Evolutionary conservation across 2,797 vertebrate genomes (phyloP).

Genomic region (Gallinago solitaria): DNA sequence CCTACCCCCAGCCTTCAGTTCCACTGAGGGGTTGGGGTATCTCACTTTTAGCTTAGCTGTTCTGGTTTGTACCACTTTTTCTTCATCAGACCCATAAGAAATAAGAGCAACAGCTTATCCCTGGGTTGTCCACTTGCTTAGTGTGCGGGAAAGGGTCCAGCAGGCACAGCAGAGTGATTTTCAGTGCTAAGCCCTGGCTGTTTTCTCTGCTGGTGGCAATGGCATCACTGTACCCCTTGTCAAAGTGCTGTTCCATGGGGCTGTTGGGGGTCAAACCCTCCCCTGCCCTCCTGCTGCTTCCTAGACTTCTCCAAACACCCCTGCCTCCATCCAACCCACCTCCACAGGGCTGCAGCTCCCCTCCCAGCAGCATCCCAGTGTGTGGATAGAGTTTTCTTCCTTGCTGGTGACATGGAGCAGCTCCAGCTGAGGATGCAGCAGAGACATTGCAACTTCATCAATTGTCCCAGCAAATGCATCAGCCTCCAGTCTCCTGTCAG

Average conservation of each 20-base stretch:
- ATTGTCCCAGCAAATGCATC: background rate
- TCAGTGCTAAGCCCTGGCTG: background rate
- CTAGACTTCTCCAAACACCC: background rate
- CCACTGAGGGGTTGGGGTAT: background rate
- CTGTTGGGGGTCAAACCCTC: background rate
- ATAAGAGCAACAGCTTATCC: background rate
- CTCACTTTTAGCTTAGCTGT: background rate
- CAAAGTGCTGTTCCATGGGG: background rate
- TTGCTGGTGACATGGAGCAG: fast-evolving
- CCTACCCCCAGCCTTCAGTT: background rate
- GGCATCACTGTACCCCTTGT: background rate
- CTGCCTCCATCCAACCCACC: background rate
- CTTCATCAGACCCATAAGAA: background rate
- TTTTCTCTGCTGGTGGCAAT: background rate
- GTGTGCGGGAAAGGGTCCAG: background rate
- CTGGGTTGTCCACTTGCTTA: background rate
- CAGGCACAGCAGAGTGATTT: background rate
- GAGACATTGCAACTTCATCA: background rate
- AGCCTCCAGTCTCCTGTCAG: background rate
- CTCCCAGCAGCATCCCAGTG: background rate
- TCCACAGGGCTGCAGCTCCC: background rate
- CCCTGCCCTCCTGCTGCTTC: background rate
- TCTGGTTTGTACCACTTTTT: background rate
- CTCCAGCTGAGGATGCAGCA: background rate
- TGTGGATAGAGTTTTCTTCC: background rate